Base-by-base conservation (phyloP, 2,888 invertebrate genomes). In the Meiosimyza decipiens region DNA sequence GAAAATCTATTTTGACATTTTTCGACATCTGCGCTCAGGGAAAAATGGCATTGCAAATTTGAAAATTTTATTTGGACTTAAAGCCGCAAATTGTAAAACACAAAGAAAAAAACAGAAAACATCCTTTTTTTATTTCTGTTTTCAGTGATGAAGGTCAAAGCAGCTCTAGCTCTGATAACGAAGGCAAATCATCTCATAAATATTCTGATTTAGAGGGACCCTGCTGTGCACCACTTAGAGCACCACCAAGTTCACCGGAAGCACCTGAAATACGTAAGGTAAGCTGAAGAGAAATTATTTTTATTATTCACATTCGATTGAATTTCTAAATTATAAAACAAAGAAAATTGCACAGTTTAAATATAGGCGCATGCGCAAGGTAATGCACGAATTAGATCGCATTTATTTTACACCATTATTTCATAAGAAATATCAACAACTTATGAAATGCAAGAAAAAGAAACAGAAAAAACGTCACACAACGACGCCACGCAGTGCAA, bases 121-220 rank as follows among this genome's bases (percentile, higher is more conserved):
- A 22, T 4, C 28, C 2, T 7, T 59, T 60, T 54, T 40, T 63
- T 49, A 5, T n/a, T 51, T 69, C 76, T 73, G 74, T 80, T 85
- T 82, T 70, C 82, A 94, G 95, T 86, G 94, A 94, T 80, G 94
- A 94, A 87, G 94, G 94, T 6, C 93, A 93, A 79, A 92, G 92
- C 7, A 92, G 92, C 57, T 92, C 91, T 75, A 93, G 92, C 82
- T 91, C 92, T 6, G 92, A 92, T 76, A 92, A 91, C 78, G 90
- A 89, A 71, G 86, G 87, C 62, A 88, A 88, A 78, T 83, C 86
- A 47, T 85, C 83, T 16, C 80, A 74, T 77, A 78, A 78, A 15
- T 80, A 82, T 59, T 83, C 84, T 59, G 87, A 86, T 75, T 79
- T 85, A 13, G 87, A 87, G 77, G 86, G 87, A 49, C 84, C 86